Conservation (phyloP, 2,113 vertebrate genomes). For the Xiphorhynchus elegans region DNA sequence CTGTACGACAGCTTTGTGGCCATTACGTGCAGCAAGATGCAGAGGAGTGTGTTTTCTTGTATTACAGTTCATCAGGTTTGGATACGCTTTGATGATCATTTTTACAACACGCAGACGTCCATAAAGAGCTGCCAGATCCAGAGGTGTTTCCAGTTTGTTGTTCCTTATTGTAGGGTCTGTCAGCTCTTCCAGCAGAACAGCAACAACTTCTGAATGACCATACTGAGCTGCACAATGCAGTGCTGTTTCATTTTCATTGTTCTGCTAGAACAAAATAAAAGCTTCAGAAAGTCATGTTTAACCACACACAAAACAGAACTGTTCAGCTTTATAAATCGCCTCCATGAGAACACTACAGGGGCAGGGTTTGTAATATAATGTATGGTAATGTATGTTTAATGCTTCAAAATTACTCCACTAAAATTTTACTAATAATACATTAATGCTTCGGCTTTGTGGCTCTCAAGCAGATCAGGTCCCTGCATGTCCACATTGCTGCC, state of each 20-base stretch:
- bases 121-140: constrained; percentile 94
- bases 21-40: constrained; percentile 96
- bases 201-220: constrained; percentile 93
- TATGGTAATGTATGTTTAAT: neutral
- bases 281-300: constrained; percentile 11
- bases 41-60: constrained; percentile 89
- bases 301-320: neutral
- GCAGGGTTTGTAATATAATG: neutral
- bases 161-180: constrained; percentile 95
- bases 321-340: neutral
- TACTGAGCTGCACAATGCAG: constrained; percentile 96
- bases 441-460: neutral
- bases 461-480: neutral
- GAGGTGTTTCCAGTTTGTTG: constrained; percentile 89
- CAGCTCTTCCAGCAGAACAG: constrained; percentile 90
- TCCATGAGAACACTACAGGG: neutral
- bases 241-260: constrained; percentile 94
- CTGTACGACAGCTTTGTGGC: constrained; percentile 88
- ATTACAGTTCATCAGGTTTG: constrained; percentile 90
- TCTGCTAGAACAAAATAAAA: constrained; percentile 76
- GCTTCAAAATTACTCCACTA: neutral
- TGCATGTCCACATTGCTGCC: neutral
- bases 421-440: neutral
- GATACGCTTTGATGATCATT: constrained; percentile 92
- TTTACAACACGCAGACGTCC: constrained; percentile 91